Evolutionary conservation across 2,797 vertebrate species (phyloP).

Genomic region (Dryobates pubescens): DNA sequence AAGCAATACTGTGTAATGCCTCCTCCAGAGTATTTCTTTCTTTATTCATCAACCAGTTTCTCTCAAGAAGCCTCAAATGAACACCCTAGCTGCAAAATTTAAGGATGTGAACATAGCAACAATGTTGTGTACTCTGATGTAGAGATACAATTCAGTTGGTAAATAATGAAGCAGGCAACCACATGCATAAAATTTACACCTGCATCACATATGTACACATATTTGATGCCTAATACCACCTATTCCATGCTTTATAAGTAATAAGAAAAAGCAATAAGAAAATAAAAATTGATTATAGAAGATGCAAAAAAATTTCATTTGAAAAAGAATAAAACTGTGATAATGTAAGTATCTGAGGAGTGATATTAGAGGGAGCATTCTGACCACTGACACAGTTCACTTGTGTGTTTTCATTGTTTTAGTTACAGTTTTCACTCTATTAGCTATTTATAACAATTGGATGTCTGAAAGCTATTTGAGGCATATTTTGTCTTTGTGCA

Average conservation of each 20-base stretch:
- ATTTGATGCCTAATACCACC: neutral
- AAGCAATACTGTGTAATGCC: neutral
- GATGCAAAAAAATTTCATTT: neutral
- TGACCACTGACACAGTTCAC: neutral
- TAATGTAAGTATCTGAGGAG: neutral
- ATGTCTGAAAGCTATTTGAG: neutral
- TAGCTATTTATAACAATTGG: slow-evolving; percentile 3
- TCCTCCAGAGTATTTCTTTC: neutral
- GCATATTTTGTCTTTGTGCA: neutral
- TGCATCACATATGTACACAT: neutral
- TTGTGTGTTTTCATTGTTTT: neutral
- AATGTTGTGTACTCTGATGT: accelerated
- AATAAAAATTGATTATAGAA: neutral
- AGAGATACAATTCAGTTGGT: neutral
- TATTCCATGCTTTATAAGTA: neutral
- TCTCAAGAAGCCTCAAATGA: neutral
- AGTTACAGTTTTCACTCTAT: neutral
- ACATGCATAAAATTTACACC: neutral
- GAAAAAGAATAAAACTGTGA: neutral
- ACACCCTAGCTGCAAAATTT: neutral
- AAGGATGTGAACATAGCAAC: neutral
- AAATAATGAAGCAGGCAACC: accelerated
- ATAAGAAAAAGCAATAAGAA: neutral
- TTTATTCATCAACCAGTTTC: neutral
- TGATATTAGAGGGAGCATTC: neutral